Percentiles rank a stretch among this genome's conserved stretches.
Evolutionary conservation across 2,888 invertebrate genomes (phyloP).

Genomic region (Opisthograptis luteolata): DNA sequence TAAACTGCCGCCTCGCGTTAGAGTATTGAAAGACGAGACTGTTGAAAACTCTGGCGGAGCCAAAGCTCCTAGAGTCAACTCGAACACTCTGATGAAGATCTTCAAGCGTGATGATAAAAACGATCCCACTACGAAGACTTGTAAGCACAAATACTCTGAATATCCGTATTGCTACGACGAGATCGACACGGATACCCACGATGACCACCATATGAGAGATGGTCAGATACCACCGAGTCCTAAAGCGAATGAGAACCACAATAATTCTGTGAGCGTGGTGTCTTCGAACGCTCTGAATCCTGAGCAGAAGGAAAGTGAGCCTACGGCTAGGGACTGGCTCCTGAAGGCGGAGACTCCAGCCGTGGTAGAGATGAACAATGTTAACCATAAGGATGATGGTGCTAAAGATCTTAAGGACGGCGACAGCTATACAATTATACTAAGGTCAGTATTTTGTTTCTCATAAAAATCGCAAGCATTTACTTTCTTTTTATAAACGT

Average conservation of each 20-base stretch:
- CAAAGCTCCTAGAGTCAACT: slow-evolving; percentile 70
- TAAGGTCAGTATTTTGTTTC: slow-evolving; percentile 81
- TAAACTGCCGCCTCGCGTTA: slow-evolving; percentile 86
- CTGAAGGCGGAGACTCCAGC: slow-evolving; percentile 67
- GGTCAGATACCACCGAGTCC: slow-evolving; percentile 73
- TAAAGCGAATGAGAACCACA: slow-evolving; percentile 69
- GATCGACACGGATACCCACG: slow-evolving; percentile 89
- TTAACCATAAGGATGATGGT: slow-evolving; percentile 74
- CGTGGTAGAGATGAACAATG: slow-evolving; percentile 78
- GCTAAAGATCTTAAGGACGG: slow-evolving; percentile 82
- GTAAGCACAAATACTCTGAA: slow-evolving; percentile 95
- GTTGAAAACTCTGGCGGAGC: slow-evolving; percentile 71
- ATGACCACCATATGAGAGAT: slow-evolving; percentile 83
- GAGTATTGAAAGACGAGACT: slow-evolving; percentile 89
- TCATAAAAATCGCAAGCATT: too few relatives aligned
- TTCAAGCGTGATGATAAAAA: slow-evolving; percentile 73
- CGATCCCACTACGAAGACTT: slow-evolving; percentile 86
- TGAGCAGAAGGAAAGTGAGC: slow-evolving; percentile 68
- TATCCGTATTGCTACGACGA: slow-evolving; percentile 95
- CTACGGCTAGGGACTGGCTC: slow-evolving; percentile 74
- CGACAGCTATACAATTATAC: slow-evolving; percentile 91
- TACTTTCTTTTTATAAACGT: too few relatives aligned
- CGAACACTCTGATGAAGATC: slow-evolving; percentile 71
- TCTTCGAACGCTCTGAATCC: slow-evolving; percentile 72
- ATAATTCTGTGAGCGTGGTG: slow-evolving; percentile 78